These are phyloP conservation scores for Chaitophorus viminalis DNA, from an alignment of 2,888 invertebrate species.

Conservation along the genomic window DNA sequence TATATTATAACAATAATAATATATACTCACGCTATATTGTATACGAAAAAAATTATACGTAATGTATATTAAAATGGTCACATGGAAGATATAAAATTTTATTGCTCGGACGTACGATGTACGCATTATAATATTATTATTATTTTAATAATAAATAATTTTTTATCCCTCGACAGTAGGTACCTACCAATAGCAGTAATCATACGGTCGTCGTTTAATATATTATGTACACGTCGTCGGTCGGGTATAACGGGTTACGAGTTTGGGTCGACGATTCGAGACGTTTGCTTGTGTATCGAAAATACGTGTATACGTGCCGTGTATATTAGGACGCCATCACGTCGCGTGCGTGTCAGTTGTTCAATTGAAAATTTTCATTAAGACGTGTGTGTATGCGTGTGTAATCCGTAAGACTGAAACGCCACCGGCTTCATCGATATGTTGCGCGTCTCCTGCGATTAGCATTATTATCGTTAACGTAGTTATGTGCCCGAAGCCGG, in stretches of 20 bases:
- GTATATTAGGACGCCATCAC: not conserved
- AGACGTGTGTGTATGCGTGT: not conserved
- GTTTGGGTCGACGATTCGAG: constrained; percentile 30
- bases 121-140: too few species aligned
- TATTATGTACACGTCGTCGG: not conserved
- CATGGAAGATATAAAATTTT: not conserved
- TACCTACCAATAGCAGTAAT: too few species aligned
- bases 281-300: not conserved
- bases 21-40: too few species aligned
- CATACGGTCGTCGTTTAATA: not conserved
- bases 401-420: not conserved
- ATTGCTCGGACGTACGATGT: not conserved
- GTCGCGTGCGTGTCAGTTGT: not conserved
- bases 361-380: not conserved
- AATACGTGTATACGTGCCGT: not conserved
- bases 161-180: too few species aligned
- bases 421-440: not conserved
- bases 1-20: too few species aligned
- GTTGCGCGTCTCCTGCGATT: constrained; percentile 6
- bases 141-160: not conserved
- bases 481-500: not conserved
- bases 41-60: too few species aligned
- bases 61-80: too few species aligned
- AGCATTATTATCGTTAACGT: constrained; percentile 5
- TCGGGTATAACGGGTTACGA: constrained; percentile 26